These are phyloP conservation scores for Escarpia spicata DNA, from an alignment of 2,888 invertebrate genomes.

Conservation along the genomic window DNA sequence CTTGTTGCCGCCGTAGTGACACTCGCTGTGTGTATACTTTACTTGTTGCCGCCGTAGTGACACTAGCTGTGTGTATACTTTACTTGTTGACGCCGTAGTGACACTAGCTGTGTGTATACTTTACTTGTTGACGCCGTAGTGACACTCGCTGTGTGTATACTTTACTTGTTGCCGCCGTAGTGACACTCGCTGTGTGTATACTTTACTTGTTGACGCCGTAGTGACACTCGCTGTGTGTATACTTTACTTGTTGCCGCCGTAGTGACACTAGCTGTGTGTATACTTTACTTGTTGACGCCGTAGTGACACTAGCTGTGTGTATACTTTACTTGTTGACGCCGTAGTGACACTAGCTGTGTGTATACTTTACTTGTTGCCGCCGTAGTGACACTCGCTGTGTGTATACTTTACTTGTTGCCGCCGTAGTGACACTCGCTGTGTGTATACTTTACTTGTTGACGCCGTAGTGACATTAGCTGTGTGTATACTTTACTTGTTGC, in stretches of 20 bases:
- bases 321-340: conserved; percentile 68
- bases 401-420: no score
- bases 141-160: neutral
- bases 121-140: conserved; percentile 70
- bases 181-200: neutral
- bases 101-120: neutral
- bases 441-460: conserved; percentile 68
- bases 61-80: neutral
- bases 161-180: no score
- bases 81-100: conserved; percentile 67
- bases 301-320: neutral
- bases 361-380: conserved; percentile 70
- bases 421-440: neutral
- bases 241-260: conserved; percentile 70
- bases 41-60: neutral
- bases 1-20: conserved; percentile 66
- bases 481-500: conserved; percentile 70
- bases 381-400: neutral
- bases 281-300: no score
- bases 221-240: neutral
- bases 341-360: neutral
- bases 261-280: neutral
- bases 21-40: neutral
- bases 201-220: conserved; percentile 67
- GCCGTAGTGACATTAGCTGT: neutral